These are phyloP conservation scores for Drosophila sproati DNA, from an alignment of 1,140 invertebrate species.

Conservation along the genomic window DNA sequence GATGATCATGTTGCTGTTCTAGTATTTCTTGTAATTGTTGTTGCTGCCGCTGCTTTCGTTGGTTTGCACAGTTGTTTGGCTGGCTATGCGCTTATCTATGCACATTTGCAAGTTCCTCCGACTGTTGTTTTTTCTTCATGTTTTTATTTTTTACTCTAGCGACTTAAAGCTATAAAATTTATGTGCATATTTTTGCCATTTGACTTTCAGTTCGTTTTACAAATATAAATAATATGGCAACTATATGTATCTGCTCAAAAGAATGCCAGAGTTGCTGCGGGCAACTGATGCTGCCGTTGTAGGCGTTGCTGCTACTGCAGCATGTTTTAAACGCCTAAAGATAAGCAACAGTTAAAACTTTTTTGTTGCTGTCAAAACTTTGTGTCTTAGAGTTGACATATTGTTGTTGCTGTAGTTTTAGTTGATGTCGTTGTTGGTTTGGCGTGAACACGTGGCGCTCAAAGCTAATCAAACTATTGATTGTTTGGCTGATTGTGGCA, in stretches of 20 bases:
- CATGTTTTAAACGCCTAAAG: constrained; percentile 47
- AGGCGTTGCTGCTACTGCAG: background rate
- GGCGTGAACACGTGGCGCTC: constrained; percentile 72
- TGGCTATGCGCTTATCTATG: constrained; percentile 59
- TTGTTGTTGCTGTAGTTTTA: constrained; percentile 13
- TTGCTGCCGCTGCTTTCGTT: constrained; percentile 3
- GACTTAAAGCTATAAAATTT: constrained; percentile 56
- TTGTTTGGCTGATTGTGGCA: constrained; percentile 77
- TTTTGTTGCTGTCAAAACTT: constrained; percentile 45
- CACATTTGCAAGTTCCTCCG: constrained; percentile 62
- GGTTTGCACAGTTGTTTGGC: constrained; percentile 1
- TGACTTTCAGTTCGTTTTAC: constrained; percentile 60
- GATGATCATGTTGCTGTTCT: constrained; percentile 2
- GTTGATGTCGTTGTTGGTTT: constrained; percentile 23
- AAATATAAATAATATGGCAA: constrained; percentile 33
- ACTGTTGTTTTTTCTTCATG: background rate
- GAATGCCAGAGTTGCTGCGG: constrained; percentile 25
- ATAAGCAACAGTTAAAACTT: constrained; percentile 79
- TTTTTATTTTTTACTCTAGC: constrained; percentile 32
- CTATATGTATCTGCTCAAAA: constrained; percentile 32
- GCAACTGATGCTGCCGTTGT: constrained; percentile 14
- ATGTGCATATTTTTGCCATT: constrained; percentile 75
- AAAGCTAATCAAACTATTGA: constrained; percentile 80
- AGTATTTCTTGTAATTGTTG: background rate
- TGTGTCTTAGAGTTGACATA: constrained; percentile 40